phyloP scores from a whole-genome alignment of 2,797 vertebrate species.

The Limnodromus scolopaceus region DNA sequence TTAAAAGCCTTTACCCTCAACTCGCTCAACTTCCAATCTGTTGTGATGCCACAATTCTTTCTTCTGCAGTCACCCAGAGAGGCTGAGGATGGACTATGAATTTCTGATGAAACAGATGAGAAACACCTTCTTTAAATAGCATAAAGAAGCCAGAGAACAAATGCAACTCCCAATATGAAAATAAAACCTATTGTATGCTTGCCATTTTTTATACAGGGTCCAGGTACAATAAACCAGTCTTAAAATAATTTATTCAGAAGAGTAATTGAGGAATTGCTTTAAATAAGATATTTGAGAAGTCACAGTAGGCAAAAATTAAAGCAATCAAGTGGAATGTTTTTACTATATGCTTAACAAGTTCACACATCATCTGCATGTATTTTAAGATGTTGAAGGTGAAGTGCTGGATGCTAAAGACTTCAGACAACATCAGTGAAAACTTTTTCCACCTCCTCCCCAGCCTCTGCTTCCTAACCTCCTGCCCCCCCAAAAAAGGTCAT shows the following conservation, averaged over 20 bases:
- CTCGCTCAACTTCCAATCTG: constrained; percentile 53
- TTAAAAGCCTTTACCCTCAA: constrained; percentile 57
- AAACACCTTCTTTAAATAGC: constrained; percentile 45
- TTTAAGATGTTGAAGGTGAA: background rate
- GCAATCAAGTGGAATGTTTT: background rate
- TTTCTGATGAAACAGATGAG: constrained; percentile 55
- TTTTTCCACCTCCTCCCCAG: too few relatives aligned
- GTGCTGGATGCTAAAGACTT: background rate
- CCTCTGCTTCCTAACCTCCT: background rate
- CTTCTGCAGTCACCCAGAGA: constrained; percentile 53
- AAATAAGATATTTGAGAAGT: background rate
- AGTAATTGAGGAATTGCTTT: background rate
- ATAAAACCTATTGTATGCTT: background rate
- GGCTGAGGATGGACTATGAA: constrained; percentile 46
- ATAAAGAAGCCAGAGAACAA: background rate
- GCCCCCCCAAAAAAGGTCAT: fast-evolving
- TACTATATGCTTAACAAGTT: background rate
- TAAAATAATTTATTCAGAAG: background rate
- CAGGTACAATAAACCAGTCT: background rate
- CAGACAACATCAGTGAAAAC: background rate
- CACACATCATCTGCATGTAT: background rate
- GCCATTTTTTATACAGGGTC: background rate
- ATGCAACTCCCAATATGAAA: background rate
- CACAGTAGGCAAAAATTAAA: background rate
- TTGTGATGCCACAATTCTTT: constrained; percentile 52